Conservation (phyloP, 2,113 vertebrate genomes). For the Ammodytes dubius region DNA sequence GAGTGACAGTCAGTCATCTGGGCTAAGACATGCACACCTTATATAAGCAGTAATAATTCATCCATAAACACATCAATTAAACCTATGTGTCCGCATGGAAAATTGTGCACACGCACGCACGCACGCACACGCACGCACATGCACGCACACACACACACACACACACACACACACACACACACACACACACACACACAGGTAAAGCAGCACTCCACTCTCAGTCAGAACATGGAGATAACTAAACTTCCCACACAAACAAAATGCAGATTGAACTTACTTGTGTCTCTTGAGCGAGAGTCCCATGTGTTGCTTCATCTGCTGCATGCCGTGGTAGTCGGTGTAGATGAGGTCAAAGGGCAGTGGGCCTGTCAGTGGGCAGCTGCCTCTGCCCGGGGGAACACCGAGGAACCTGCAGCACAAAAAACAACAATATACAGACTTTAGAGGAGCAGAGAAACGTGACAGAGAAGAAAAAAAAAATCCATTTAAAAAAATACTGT, state of each 20-base stretch:
- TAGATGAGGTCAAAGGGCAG: conserved; percentile 97
- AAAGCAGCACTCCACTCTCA: not conserved
- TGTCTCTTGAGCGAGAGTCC: conserved; percentile 96
- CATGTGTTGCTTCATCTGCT: conserved; percentile 99
- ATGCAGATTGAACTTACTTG: conserved; percentile 85
- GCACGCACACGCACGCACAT: not conserved
- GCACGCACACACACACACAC: not conserved
- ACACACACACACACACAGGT: not conserved
- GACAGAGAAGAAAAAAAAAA: not conserved
- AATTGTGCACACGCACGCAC: conserved; percentile 2
- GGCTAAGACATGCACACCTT: conserved; percentile 44
- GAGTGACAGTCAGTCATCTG: conserved; percentile 51
- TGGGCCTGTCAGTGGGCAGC: conserved; percentile 93
- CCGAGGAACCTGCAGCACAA: conserved; percentile 90
- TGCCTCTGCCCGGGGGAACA: conserved; percentile 96
- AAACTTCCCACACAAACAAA: not conserved
- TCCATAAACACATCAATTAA: conserved; percentile 61
- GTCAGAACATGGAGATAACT: not conserved
- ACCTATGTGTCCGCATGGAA: conserved; percentile 6
- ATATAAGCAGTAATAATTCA: conserved; percentile 65
- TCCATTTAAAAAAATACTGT: not conserved
- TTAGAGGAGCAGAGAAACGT: conserved; percentile 27
- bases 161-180: not conserved
- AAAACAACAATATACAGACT: conserved; percentile 23
- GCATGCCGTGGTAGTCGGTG: conserved; percentile 96